Percentiles rank a stretch among this genome's conserved stretches.
These are phyloP conservation scores for Polia nebulosa DNA, from an alignment of 2,888 invertebrate species.

Conservation along the genomic window DNA sequence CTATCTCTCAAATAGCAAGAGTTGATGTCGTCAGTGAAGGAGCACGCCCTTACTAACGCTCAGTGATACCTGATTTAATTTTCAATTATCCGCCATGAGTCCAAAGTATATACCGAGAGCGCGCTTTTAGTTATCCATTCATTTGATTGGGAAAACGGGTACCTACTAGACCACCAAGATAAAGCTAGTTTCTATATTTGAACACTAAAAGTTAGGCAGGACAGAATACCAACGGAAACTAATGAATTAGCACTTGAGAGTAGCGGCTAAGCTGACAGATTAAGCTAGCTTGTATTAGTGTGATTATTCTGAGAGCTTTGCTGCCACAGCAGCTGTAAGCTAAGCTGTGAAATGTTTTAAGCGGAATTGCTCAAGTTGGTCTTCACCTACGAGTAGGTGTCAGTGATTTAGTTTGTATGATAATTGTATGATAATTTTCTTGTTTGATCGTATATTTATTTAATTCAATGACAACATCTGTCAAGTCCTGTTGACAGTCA, in stretches of 20 bases:
- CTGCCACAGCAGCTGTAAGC: background rate
- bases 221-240: background rate
- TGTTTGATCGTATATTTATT: too few species aligned
- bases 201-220: background rate
- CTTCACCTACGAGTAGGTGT: background rate
- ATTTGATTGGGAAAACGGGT: background rate
- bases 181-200: background rate
- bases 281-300: background rate
- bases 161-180: background rate
- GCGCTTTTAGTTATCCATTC: too few species aligned
- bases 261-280: conserved; percentile 2
- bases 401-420: background rate
- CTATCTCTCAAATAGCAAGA: too few species aligned
- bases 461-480: too few species aligned
- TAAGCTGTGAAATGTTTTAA: background rate
- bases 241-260: conserved; percentile 1
- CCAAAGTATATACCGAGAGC: too few species aligned
- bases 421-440: too few species aligned
- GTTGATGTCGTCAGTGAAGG: too few species aligned
- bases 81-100: too few species aligned
- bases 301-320: conserved; percentile 20
- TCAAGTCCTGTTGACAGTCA: too few species aligned
- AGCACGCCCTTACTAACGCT: too few species aligned
- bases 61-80: too few species aligned
- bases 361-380: background rate